Evolutionary conservation across 2,888 invertebrate species (phyloP).

Genomic region (Melinaea marsaeus): DNA sequence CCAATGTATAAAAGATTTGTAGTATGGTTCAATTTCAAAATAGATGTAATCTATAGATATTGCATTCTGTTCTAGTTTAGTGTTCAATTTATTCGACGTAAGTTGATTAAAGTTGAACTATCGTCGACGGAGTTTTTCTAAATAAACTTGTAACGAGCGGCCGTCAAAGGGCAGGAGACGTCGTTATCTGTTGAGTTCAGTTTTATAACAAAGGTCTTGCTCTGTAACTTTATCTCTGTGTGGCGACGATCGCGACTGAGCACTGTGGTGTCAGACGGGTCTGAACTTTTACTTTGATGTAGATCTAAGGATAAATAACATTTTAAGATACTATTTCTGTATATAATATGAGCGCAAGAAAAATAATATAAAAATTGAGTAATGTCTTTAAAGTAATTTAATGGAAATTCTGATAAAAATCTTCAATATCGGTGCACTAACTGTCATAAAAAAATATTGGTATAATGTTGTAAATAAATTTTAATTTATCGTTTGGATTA

Average conservation of each 20-base stretch:
- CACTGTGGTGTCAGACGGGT: not conserved
- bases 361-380: no score
- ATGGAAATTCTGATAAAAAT: no score
- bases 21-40: not conserved
- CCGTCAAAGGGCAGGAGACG: constrained; percentile 30
- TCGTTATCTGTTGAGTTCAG: constrained; percentile 34
- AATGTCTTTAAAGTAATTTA: no score
- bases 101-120: constrained; percentile 20
- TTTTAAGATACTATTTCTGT: not conserved
- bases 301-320: not conserved
- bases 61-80: no score
- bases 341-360: not conserved
- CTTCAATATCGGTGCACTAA: no score
- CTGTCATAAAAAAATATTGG: no score
- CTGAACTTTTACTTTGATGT: not conserved
- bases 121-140: constrained; percentile 32
- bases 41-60: no score
- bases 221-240: constrained; percentile 21
- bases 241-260: constrained; percentile 9
- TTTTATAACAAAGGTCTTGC: constrained; percentile 28
- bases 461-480: no score
- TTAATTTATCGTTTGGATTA: no score
- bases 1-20: constrained; percentile 19
- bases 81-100: no score
- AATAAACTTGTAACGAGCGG: constrained; percentile 37